Base-by-base conservation (phyloP, 2,888 invertebrate genomes). In the Anodontia alba region DNA sequence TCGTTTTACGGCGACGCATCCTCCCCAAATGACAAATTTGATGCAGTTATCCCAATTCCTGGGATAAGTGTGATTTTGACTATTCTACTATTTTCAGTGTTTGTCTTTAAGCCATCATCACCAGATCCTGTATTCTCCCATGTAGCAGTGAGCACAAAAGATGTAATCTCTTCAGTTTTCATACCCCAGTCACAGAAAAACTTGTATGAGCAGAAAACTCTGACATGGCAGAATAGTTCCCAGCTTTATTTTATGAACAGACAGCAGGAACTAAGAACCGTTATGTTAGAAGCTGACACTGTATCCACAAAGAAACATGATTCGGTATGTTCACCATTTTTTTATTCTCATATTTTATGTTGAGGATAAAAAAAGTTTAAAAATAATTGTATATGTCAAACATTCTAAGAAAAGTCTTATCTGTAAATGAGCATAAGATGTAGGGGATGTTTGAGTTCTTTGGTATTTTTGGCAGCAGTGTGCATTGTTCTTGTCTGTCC, bases 91-190 rank as follows among this genome's bases (percentile, higher is more conserved):
- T 46, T 85, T 95, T 94, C 92, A 96, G 96, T 97, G 87, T 96
- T 95, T 89, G 95, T 97, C 69, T 96, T 97, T 92, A 83, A 87
- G 51, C 91, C 92, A 0, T 86, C 79, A 26, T 78, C 82, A 38
- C 79, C 90, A 20, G 36, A 78, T 12, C 88, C 91, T n/a, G 57
- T 91, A 3, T 92, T 90, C 75, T 46, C 76, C 17, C 86, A 89
- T 46, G 69, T 80, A 15, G 69, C 80, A 33, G 76, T 88, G 12
- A 81, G 84, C 38, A 43, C 71, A 7, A 70, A 77, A 26, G 36
- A 57, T 8, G 79, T 91, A 23, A 46, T 88, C 12, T 82, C 80
- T 78, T 90, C 89, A 33, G 84, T 89, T 31, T 93, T 93, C 72
- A 87, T 92, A 51, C 92, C 93, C 72, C 89, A 88, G 57, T 74